A percentile compares a stretch with the other conserved stretches of the same genome.
phyloP scores from a whole-genome alignment of 2,888 invertebrate genomes.

The Branchipolynoe longqiensis region DNA sequence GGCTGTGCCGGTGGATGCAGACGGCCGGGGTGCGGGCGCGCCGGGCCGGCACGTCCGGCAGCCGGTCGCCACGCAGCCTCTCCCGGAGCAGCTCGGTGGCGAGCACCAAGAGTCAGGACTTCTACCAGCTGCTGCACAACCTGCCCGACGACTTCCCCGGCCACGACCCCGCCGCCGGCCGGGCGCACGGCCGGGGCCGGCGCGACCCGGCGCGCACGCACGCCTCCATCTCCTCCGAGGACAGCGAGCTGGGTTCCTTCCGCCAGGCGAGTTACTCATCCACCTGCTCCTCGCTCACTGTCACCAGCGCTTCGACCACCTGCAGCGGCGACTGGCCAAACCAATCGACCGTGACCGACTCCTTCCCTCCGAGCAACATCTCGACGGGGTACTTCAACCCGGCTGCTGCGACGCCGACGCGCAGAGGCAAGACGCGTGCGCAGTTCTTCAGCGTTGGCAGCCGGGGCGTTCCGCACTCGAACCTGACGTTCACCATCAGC shows the following conservation, averaged over 20 bases:
- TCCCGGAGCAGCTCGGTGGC: slow-evolving; percentile 51
- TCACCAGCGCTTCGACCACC: slow-evolving; percentile 62
- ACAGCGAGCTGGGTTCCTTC: slow-evolving; percentile 51
- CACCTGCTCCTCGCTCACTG: slow-evolving; percentile 62
- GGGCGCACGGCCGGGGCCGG: slow-evolving; percentile 1
- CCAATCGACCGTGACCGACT: neutral
- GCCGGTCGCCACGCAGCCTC: slow-evolving; percentile 24
- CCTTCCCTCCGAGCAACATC: slow-evolving; percentile 21
- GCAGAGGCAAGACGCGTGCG: neutral
- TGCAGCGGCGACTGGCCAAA: slow-evolving; percentile 57
- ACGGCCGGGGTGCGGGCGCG: neutral
- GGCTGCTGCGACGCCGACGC: neutral
- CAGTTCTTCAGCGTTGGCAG: slow-evolving; percentile 25
- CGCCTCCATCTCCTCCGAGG: slow-evolving; percentile 45
- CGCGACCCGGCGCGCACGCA: neutral
- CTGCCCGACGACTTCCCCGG: slow-evolving; percentile 30
- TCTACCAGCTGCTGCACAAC: slow-evolving; percentile 48
- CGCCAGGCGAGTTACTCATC: slow-evolving; percentile 49
- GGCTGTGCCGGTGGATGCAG: slow-evolving; percentile 67
- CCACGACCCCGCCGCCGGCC: neutral
- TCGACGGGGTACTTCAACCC: slow-evolving; percentile 17
- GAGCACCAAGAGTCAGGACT: slow-evolving; percentile 29
- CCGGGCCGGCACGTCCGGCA: neutral
- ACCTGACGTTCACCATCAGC: slow-evolving; percentile 58
- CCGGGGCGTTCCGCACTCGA: slow-evolving; percentile 27